Evolutionary conservation across 1,140 invertebrate genomes (phyloP).

Genomic region (Oryctes rhinoceros): DNA sequence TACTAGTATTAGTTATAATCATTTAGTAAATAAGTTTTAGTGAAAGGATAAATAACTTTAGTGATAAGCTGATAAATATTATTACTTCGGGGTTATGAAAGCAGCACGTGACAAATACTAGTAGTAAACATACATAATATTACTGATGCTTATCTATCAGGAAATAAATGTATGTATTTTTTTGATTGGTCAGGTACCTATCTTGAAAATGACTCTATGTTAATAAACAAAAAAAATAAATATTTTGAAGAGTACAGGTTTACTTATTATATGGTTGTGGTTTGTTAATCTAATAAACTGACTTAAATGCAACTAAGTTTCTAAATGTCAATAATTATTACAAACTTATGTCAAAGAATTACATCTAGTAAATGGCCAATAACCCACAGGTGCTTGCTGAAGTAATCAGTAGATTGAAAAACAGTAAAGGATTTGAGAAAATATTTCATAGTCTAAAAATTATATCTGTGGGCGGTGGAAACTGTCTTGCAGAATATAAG

Average conservation of each 20-base stretch:
- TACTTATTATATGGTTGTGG: too few species aligned
- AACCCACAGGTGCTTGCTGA: conserved; percentile 11
- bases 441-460: conserved; percentile 64
- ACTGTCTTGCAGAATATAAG: conserved; percentile 78
- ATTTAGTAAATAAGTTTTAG: too few species aligned
- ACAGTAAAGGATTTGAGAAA: conserved; percentile 16
- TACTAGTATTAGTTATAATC: too few species aligned
- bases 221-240: too few species aligned
- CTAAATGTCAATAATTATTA: not conserved
- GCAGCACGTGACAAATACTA: not conserved
- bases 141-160: not conserved
- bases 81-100: not conserved
- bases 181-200: not conserved
- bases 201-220: too few species aligned
- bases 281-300: too few species aligned
- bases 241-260: too few species aligned
- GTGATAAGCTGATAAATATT: conserved; percentile 14
- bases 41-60: not conserved
- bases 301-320: too few species aligned
- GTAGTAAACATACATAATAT: not conserved
- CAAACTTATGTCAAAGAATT: not conserved
- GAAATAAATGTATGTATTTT: conserved; percentile 6
- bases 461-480: conserved; percentile 71
- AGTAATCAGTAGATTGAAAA: conserved; percentile 18
- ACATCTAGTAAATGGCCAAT: not conserved